Evolutionary conservation across 2,888 invertebrate genomes (phyloP).

Genomic region (Drosophila algonquin): DNA sequence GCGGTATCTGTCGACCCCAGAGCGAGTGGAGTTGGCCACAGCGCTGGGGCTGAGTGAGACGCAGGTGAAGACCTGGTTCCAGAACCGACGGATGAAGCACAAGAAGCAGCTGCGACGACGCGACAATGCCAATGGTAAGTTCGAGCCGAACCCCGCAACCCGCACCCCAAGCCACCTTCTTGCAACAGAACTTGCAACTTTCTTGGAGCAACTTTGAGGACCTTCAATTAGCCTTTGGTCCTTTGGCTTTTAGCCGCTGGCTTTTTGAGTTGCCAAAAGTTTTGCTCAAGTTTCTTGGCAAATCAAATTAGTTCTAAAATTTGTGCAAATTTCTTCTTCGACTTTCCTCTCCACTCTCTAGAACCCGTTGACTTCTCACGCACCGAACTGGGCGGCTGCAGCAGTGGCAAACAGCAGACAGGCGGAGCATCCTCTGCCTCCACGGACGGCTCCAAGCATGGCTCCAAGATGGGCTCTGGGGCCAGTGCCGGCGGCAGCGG

Average conservation of each 20-base stretch:
- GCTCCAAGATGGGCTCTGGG: conserved; percentile 42
- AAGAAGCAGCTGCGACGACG: conserved; percentile 91
- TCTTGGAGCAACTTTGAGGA: conserved; percentile 54
- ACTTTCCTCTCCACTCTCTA: conserved; percentile 48
- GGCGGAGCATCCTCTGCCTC: conserved; percentile 43
- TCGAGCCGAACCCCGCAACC: background rate
- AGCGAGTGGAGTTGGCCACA: conserved; percentile 96
- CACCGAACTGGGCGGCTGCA: conserved; percentile 71
- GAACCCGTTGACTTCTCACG: conserved; percentile 84
- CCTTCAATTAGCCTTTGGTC: conserved; percentile 59
- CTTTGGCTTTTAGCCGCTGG: conserved; percentile 49
- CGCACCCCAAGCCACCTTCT: too few species aligned
- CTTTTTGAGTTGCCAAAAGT: conserved; percentile 46
- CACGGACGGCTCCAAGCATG: conserved; percentile 47
- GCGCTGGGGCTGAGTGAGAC: conserved; percentile 97
- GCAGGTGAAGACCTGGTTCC: conserved; percentile 99
- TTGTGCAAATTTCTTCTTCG: conserved; percentile 51
- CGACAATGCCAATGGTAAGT: conserved; percentile 83
- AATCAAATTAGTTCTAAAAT: conserved; percentile 68
- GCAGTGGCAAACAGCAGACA: conserved; percentile 55
- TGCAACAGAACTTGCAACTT: conserved; percentile 14
- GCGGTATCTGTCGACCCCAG: conserved; percentile 96
- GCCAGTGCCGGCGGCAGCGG: background rate
- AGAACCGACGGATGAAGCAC: conserved; percentile 98
- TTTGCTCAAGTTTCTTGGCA: conserved; percentile 54